Base-by-base conservation (phyloP, 2,797 vertebrate genomes). In the Hybognathus amarus region DNA sequence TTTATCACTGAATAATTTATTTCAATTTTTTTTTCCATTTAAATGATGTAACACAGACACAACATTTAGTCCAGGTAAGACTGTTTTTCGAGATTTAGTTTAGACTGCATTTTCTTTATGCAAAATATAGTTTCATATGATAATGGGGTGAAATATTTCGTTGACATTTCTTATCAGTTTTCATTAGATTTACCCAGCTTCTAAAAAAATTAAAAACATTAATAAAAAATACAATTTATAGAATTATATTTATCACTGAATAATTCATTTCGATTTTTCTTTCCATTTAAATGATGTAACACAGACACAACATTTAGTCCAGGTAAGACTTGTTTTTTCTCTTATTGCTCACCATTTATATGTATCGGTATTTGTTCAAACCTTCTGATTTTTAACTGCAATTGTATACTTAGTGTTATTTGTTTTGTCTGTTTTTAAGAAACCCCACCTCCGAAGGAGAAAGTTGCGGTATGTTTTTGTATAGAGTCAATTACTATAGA, bases 401-500 rank as follows among this genome's bases (percentile, higher is more conserved):
- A 18, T 70, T 13, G 1, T 45, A 70, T 47, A 11, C 11, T 24
- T 63, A 63, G 3, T 47, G 20, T 64, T n/a, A 52, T 64, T 80
- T 30, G 20, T 81, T 20, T 70, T 45, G 47, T 50, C 24, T 54
- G 42, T 12, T 79, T 12, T 74, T 47, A 79, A 95, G 95, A 93
- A 20, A 54, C 90, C 1, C 89, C 93, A 2, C 86, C 83, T 3
- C 50, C 90, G 88, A 95, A 97, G 61, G 97, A 98, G 86, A 96
- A 96, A 77, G 96, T 98, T 84, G 97, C 97, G 89, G 98, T 99
- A 95, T 97, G 97, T 96, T 85, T 52, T 81, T 42, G 45, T 36
- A 81, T 50, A 30, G 69, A 38, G 71, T 74, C 33, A 33, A 13
- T 54, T 74, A 77, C 56, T 11, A 27, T 40, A 24, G 13, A 61